phyloP scores from a whole-genome alignment of 2,113 vertebrate genomes.

The Serinus canaria region DNA sequence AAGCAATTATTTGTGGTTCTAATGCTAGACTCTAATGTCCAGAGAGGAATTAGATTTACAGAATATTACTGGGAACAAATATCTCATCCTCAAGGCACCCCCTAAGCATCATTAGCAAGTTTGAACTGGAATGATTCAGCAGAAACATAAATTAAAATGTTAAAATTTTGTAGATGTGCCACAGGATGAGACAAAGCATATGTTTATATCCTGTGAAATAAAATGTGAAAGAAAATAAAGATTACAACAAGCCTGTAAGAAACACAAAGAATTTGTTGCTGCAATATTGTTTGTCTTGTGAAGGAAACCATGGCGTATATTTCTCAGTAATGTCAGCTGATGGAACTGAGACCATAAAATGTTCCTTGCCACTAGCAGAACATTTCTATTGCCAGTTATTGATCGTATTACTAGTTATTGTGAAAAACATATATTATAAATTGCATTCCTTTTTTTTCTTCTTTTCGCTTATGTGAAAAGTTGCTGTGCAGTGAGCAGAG shows the following conservation, averaged over 20 bases:
- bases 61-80: background rate
- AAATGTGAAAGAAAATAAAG: slow-evolving; percentile 19
- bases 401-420: slow-evolving; percentile 44
- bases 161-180: background rate
- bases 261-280: slow-evolving; percentile 12
- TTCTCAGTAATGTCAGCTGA: slow-evolving; percentile 36
- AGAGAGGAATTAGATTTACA: background rate
- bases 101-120: background rate
- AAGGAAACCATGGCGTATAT: slow-evolving; percentile 3
- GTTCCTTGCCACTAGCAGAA: slow-evolving; percentile 27
- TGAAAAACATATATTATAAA: slow-evolving; percentile 47
- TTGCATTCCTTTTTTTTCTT: background rate
- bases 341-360: slow-evolving; percentile 24
- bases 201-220: slow-evolving; percentile 3
- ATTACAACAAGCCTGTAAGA: slow-evolving; percentile 18
- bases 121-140: background rate
- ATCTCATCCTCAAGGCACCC: background rate
- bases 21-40: background rate
- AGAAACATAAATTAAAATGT: background rate
- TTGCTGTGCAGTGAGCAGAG: background rate
- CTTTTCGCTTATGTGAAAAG: background rate
- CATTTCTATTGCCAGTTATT: slow-evolving; percentile 50
- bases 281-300: slow-evolving; percentile 39
- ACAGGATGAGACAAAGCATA: background rate
- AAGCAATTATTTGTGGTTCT: background rate